Evolutionary conservation across 2,113 vertebrate genomes (phyloP).

Genomic region (Apteryx owenii): DNA sequence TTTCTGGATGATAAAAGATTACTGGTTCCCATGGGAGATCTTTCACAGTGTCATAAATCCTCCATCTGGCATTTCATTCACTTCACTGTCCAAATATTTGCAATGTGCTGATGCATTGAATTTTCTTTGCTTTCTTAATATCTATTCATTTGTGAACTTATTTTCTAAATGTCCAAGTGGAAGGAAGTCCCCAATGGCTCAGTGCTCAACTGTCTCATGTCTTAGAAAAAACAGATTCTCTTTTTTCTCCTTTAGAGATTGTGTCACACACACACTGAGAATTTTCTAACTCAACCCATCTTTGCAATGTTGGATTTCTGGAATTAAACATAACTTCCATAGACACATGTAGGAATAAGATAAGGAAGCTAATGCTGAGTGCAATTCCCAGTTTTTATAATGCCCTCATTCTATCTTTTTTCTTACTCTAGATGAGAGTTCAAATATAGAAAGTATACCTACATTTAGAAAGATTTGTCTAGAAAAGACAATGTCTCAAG

Average conservation of each 20-base stretch:
- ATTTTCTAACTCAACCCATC: neutral
- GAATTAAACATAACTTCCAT: neutral
- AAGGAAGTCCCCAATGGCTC: neutral
- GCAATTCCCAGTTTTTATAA: neutral
- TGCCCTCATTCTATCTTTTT: neutral
- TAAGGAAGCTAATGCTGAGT: neutral
- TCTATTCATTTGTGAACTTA: neutral
- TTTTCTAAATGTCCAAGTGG: neutral
- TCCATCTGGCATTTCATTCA: slow-evolving; percentile 34
- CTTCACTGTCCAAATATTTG: slow-evolving; percentile 40
- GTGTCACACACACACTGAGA: neutral
- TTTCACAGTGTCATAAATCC: slow-evolving; percentile 1
- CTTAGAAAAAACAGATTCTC: neutral
- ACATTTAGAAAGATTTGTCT: neutral
- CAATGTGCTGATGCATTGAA: neutral
- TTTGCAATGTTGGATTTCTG: neutral
- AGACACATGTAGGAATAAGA: neutral
- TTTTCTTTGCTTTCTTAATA: slow-evolving; percentile 2
- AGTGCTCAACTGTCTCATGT: neutral
- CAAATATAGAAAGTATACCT: neutral
- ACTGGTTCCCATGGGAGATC: neutral
- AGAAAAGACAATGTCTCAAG: neutral
- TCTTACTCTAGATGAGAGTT: neutral
- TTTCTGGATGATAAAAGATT: slow-evolving; percentile 4
- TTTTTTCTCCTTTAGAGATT: neutral